Base-by-base conservation (phyloP, 2,888 invertebrate species). In the Griposia aprilina region DNA sequence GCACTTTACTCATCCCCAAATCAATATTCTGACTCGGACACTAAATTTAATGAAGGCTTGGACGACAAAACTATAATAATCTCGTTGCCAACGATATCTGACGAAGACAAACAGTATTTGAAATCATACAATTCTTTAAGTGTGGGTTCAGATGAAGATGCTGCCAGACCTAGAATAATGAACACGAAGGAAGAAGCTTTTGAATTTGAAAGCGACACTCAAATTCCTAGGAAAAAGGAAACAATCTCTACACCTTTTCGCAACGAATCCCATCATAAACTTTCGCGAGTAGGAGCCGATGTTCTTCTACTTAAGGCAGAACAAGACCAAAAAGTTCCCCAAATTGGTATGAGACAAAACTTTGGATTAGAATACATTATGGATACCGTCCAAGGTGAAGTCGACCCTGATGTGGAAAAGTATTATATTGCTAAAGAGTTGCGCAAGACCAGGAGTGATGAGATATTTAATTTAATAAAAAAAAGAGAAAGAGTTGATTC, bases 361-460 rank as follows among this genome's bases (percentile, higher is more conserved):
- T 93, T 92, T 88, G 94, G 91, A 48, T 84, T 94, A 36, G 90
- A 94, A 67, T 95, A 94, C 84, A 93, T 95, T 85, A 88, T 94
- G 74, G 89, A 92, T 70, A 89, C 91, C 6, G 90, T 93, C 26
- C 87, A 92, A 71, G 88, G 86, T 76, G 92, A 94, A 87, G 80
- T 87, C 15, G 86, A 91, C 76, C 90, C 92, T 15, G 81, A 90
- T 36, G 87, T 84, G 82, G 76, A 78, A 6, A 87, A 89, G 80
- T 82, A 86, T 57, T 85, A 88, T 78, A 79, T 80, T 67, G 62
- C 76, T 50, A 88, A 88, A 76, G 76, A 85, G 0, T 23, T 92
- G 63, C 89, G 90, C 11, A 92, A 89, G 86, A 91, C 88, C 74
- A 87, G 83, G 52, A 95, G 94, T 87, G 92, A 93, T 68, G 92